Base-by-base conservation (phyloP, 1,140 invertebrate species). In the Bombus pascuorum region DNA sequence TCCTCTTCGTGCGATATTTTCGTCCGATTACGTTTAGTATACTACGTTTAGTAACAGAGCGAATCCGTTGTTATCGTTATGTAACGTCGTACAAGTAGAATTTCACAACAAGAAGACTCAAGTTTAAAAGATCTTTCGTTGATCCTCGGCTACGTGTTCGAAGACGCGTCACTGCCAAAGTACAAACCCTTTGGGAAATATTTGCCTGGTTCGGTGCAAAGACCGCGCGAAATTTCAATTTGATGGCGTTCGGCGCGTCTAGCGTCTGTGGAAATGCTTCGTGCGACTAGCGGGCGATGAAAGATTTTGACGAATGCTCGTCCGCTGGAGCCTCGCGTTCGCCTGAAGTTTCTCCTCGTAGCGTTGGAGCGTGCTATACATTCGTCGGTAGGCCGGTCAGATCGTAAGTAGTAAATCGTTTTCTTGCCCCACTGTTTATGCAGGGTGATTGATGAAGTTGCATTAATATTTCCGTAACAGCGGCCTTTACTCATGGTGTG, bases 371-470 rank as follows among this genome's bases (percentile, higher is more conserved):
- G 22, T 81, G 84, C 84, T 81, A 70, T 85, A 85, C 79, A 85
- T 85, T 71, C 42, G 78, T 72, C 79, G 88, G 86, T 85, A 87
- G 86, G 81, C 82, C 62, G 75, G 81, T 72, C 85, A 66, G 75
- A 85, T 81, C 85, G 81, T 71, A 87, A 85, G 85, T 87, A 81
- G 82, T 90, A 87, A 87, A 90, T 90, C 75, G 88, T 89, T 87
- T 79, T 85, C 86, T 83, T 90, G 88, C 89, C 75, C 86, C 79
- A 87, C 89, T 90, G 89, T 90, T 90, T 90, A 90, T 90, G 89
- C 82, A 87, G 79, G 53, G 86, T 90, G 89, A 90, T 90, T 90
- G 89, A 90, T 90, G 89, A 90, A 90, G 89, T 90, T 90, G 86
- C 89, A 90, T 90, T 90, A 90, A 90, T 90, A 90, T 90, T 86